Evolutionary conservation across 1,140 invertebrate genomes (phyloP), one percentile per base, ranked within the genome.

Genomic region (Microplitis mediator): DNA sequence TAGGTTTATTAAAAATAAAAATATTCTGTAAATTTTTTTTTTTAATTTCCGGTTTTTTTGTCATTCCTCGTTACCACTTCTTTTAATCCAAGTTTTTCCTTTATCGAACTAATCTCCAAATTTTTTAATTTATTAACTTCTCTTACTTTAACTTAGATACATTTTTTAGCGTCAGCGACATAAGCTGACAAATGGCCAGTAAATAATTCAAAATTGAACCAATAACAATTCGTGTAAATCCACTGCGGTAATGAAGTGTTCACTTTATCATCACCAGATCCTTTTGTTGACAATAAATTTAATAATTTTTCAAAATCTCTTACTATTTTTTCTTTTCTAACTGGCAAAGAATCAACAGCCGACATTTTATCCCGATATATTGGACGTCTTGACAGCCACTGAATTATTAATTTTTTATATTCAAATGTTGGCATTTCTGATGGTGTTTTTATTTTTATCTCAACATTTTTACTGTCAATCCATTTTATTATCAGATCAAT

Each of bases 121-220:
- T 4, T 39, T 1, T 0, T 14, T 0, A 54, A 6, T 4, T 23
- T n/a, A n/a, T 9, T 23, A 16, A 3, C 16, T 54, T 6, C n/a
- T 54, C 6, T 1, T 3, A 4, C 52, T 3, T 4, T 54, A 11
- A 1, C 4, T 11, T 1, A 2, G 13, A n/a, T n/a, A 4, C 5
- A 9, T 39, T 4, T 9, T 39, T n/a, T 39, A 9, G 54, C 52
- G 11, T 60, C 34, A 2, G 8, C 3, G 23, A 69, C 11, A 0
- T 34, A 8, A 0, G 34, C 32, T 4, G 54, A 39, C 6, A 69
- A 11, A 39, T 69, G 56, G 9, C n/a, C n/a, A 23, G 36, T 31
- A n/a, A 69, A 69, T 6, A 69, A 45, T 35, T 69, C 67, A 45
- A 69, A 69, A 16, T 36, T 58, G 16, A 58, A 69, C 56, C 67